Conservation (phyloP, 2,888 invertebrate species). For the Xanthia togata region DNA sequence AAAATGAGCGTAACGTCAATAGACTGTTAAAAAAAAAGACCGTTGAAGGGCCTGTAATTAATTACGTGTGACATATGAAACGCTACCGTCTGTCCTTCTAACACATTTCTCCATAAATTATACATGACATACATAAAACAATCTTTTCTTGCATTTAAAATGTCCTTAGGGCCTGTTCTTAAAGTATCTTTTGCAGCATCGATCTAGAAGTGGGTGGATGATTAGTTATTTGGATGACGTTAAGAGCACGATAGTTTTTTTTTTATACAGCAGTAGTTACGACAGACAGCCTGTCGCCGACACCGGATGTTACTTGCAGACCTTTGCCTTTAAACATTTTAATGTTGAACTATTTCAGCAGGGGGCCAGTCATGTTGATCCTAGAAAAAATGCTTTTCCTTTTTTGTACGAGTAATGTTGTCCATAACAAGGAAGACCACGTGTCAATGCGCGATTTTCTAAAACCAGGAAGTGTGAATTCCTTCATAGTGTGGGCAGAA, state of each 20-base stretch:
- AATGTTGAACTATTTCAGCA: conserved; percentile 13
- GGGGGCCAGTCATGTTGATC: conserved; percentile 15
- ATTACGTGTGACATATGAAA: conserved; percentile 82
- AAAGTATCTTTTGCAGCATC: conserved; percentile 53
- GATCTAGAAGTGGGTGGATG: conserved; percentile 18
- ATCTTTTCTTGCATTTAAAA: conserved; percentile 48
- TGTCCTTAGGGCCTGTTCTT: conserved; percentile 45
- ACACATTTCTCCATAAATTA: conserved; percentile 80
- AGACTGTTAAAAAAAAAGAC: conserved; percentile 54
- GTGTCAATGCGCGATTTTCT: neutral
- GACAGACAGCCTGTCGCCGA: conserved; percentile 83
- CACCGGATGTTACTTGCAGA: conserved; percentile 74
- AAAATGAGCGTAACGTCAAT: conserved; percentile 32
- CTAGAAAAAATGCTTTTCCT: conserved; percentile 17
- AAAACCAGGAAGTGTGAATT: neutral
- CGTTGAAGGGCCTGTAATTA: conserved; percentile 78
- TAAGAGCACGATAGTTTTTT: conserved; percentile 65
- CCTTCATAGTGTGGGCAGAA: neutral
- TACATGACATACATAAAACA: conserved; percentile 54
- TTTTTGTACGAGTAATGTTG: conserved; percentile 5
- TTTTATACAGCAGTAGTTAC: conserved; percentile 62
- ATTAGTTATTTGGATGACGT: conserved; percentile 68
- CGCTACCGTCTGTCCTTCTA: conserved; percentile 79
- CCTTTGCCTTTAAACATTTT: conserved; percentile 31
- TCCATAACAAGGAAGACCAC: neutral